phyloP scores from a whole-genome alignment of 2,888 invertebrate species.

The Mythimna vitellina region DNA sequence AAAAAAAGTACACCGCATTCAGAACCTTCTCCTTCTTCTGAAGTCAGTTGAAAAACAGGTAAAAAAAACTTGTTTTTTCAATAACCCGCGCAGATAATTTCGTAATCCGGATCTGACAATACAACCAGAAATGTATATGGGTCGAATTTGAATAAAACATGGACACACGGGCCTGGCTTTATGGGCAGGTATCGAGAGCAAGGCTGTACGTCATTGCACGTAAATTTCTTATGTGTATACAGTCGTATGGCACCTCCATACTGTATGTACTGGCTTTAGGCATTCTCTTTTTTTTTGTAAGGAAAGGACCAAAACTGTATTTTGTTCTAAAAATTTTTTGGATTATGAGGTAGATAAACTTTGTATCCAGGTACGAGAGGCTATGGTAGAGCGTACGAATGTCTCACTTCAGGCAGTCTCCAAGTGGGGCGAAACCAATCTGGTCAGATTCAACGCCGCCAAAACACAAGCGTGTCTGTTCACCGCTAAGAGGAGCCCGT shows the following conservation, averaged over 20 bases:
- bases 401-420: no score
- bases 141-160: constrained; percentile 67
- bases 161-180: constrained; percentile 52
- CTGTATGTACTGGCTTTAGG: constrained; percentile 25
- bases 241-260: neutral
- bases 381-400: no score
- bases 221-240: constrained; percentile 53
- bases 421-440: no score
- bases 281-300: constrained; percentile 26
- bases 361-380: no score
- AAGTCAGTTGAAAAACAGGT: neutral
- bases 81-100: constrained; percentile 23
- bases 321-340: neutral
- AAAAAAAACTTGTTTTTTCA: constrained; percentile 33
- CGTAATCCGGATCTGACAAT: constrained; percentile 25
- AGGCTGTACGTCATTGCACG: constrained; percentile 49
- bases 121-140: constrained; percentile 51
- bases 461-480: no score
- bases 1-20: no score
- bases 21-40: no score
- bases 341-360: no score
- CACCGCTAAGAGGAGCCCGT: no score
- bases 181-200: constrained; percentile 49
- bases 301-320: neutral
- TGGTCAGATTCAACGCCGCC: no score